A percentile compares a stretch with the other conserved stretches of the same genome.
These are phyloP conservation scores for Chrysolina americana DNA, from an alignment of 2,888 invertebrate species.

Conservation along the genomic window DNA sequence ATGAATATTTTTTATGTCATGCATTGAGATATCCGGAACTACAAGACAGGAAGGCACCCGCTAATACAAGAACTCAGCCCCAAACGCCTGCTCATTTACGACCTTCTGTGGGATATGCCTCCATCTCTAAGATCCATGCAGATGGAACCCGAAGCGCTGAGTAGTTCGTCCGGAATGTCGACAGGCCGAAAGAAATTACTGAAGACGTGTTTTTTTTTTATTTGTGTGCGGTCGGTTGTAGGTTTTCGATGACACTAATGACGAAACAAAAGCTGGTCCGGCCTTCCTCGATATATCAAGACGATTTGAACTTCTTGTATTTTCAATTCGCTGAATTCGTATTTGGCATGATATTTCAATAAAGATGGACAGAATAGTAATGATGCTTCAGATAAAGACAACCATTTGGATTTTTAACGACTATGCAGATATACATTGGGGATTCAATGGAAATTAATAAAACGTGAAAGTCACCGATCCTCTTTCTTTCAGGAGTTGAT, in stretches of 20 bases:
- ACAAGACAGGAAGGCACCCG: too few species aligned
- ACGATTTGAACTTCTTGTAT: background rate
- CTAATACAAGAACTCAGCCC: too few species aligned
- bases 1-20: too few species aligned
- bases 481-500: too few species aligned
- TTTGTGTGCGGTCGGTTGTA: slow-evolving; percentile 39
- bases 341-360: background rate
- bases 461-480: too few species aligned
- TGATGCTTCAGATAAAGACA: too few species aligned
- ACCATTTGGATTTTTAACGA: too few species aligned
- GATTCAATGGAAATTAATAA: too few species aligned
- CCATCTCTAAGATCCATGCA: slow-evolving; percentile 5
- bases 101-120: slow-evolving; percentile 8
- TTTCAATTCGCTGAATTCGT: slow-evolving; percentile 6
- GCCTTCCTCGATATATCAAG: slow-evolving; percentile 14
- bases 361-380: background rate
- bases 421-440: too few species aligned
- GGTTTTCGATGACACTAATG: slow-evolving; percentile 45
- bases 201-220: slow-evolving; percentile 32
- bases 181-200: slow-evolving; percentile 38
- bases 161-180: slow-evolving; percentile 36
- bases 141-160: slow-evolving; percentile 25
- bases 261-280: slow-evolving; percentile 39
- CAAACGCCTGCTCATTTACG: background rate
- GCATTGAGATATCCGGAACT: too few species aligned